Percentiles rank a stretch among this genome's conserved stretches.
These are phyloP conservation scores for Adelognathus sp. DNA, from an alignment of 2,888 invertebrate genomes.

Conservation along the genomic window DNA sequence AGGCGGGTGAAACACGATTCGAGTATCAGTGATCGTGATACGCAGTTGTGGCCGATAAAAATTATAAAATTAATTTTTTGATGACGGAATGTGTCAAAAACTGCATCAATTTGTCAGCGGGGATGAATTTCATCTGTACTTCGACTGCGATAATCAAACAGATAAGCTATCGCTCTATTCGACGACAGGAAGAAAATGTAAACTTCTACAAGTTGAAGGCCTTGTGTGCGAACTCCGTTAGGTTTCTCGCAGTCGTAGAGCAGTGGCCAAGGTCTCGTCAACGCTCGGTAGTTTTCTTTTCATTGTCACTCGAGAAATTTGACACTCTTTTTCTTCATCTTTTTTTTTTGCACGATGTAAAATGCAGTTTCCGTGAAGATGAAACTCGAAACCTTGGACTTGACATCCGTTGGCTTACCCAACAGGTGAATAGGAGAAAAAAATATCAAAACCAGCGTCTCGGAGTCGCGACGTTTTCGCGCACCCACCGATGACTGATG, in stretches of 20 bases:
- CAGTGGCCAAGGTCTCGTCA: not conserved
- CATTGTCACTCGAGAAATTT: not conserved
- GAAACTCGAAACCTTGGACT: slow-evolving; percentile 17
- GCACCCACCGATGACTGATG: slow-evolving; percentile 38
- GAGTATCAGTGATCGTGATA: not conserved
- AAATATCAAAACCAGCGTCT: slow-evolving; percentile 19
- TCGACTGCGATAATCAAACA: slow-evolving; percentile 3
- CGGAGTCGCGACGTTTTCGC: not conserved
- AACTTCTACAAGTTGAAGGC: slow-evolving; percentile 27
- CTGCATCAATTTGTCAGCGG: not conserved
- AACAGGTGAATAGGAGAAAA: too few relatives aligned
- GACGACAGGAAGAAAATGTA: not conserved
- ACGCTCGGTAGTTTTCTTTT: not conserved
- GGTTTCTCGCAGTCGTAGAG: not conserved
- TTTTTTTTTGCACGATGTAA: not conserved
- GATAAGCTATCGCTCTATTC: slow-evolving; percentile 14
- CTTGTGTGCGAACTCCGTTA: too few relatives aligned
- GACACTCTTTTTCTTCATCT: not conserved
- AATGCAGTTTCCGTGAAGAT: not conserved
- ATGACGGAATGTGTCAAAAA: slow-evolving; percentile 10
- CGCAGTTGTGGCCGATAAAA: not conserved
- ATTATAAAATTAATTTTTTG: slow-evolving; percentile 8
- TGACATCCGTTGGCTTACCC: slow-evolving; percentile 28
- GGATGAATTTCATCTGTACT: not conserved
- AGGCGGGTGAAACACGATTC: too few relatives aligned